Base-by-base conservation (phyloP, 1,140 invertebrate genomes). In the Prorops nasuta region DNA sequence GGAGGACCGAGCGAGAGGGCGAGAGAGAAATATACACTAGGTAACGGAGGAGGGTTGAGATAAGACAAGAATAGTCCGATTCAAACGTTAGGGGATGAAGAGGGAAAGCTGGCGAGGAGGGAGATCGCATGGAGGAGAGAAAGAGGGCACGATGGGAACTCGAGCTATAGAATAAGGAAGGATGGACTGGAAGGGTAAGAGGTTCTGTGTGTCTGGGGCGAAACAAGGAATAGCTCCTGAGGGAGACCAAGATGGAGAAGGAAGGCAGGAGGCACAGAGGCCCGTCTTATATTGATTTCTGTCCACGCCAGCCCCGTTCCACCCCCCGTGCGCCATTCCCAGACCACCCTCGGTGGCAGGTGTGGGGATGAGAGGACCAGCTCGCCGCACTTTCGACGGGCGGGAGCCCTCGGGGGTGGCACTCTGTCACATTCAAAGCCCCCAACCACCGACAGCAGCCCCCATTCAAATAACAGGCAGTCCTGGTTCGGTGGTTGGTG, bases 241-340 rank as follows among this genome's bases (percentile, higher is more conserved):
- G 36, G 39, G 44, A 39, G 50, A 44, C 50, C 21, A 35, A 54
- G 28, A 54, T 41, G 51, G 52, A 51, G 54, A 42, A 49, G 17
- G 37, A 18, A 44, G 44, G 42, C 45, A 47, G 32, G 14, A 47
- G 32, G 14, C n/a, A 38, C 22, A 36, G 61, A 66, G 67, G 64
- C 69, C 66, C 70, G 71, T 76, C 71, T 76, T 76, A 76, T 77
- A 77, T 77, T 76, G 74, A 77, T 77, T 76, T 76, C 75, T 76
- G 74, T 76, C 75, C 72, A 71, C 64, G 66, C 57, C 69, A 68
- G 54, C 67, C 63, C 64, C 64, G 57, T 53, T 48, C 56, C 35
- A 38, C 48, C 44, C 44, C 54, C 51, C 39, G 21, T 21, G 37
- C 28, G 49, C 54, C 37, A 51, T 54, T 44, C 55, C 53, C 37